These are phyloP conservation scores for Cryptophagus acutangulus DNA, from an alignment of 2,888 invertebrate genomes.

Conservation along the genomic window DNA sequence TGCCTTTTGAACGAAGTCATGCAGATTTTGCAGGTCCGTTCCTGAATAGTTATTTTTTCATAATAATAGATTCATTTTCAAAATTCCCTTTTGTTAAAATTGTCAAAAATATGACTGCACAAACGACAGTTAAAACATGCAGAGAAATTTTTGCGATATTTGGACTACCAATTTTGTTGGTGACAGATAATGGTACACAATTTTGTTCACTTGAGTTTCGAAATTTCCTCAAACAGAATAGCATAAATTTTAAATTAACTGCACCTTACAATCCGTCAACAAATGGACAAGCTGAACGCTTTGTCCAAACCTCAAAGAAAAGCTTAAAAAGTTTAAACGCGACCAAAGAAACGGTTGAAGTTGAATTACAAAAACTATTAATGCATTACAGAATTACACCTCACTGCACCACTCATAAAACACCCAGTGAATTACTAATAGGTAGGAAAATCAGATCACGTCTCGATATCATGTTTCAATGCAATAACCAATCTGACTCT, in stretches of 20 bases:
- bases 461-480: not conserved
- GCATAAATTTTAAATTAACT: not conserved
- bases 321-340: not conserved
- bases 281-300: not conserved
- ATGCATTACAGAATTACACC: not conserved
- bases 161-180: not conserved
- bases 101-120: not conserved
- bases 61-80: not conserved
- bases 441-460: not conserved
- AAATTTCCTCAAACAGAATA: not conserved
- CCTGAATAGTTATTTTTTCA: not conserved
- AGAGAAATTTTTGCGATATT: not conserved
- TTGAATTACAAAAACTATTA: not conserved
- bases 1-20: constrained; percentile 41
- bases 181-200: not conserved
- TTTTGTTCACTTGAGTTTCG: not conserved
- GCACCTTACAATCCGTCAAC: not conserved
- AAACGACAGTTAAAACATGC: not conserved
- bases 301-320: not conserved
- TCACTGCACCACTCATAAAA: not conserved
- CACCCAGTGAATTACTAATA: not conserved
- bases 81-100: not conserved
- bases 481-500: not conserved
- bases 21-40: constrained; percentile 41
- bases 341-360: not conserved